Percentiles rank a stretch among this genome's conserved stretches.
Conservation (phyloP, 2,797 vertebrate species). For the Craterocephalus amniculus region DNA sequence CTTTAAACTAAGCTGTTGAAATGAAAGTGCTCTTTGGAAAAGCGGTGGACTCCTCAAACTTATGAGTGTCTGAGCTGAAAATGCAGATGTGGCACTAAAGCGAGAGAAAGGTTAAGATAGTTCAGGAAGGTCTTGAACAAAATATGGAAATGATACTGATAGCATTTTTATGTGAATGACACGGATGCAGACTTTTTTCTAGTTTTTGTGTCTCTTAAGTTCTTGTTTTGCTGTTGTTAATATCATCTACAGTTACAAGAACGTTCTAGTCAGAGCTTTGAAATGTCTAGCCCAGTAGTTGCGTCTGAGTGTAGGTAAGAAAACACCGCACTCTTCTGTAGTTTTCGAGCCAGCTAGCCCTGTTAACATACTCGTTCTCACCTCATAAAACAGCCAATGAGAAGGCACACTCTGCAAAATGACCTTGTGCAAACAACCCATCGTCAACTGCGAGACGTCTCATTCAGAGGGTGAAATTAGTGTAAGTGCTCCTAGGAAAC, state of each 20-base stretch:
- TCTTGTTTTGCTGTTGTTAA: slow-evolving; percentile 30
- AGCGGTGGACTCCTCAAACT: slow-evolving; percentile 35
- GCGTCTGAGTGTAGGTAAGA: slow-evolving; percentile 11
- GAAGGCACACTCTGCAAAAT: slow-evolving; percentile 18
- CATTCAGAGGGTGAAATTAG: not conserved
- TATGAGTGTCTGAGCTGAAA: slow-evolving; percentile 47
- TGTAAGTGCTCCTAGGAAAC: not conserved
- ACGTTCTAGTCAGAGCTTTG: not conserved
- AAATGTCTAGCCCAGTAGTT: slow-evolving; percentile 12
- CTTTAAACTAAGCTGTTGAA: slow-evolving; percentile 63
- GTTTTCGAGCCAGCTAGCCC: slow-evolving; percentile 26
- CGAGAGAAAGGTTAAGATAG: slow-evolving; percentile 38
- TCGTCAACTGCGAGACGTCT: slow-evolving; percentile 24
- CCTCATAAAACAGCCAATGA: slow-evolving; percentile 27
- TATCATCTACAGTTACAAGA: slow-evolving; percentile 19
- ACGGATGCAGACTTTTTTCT: no score
- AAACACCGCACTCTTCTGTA: slow-evolving; percentile 39
- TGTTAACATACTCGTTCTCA: slow-evolving; percentile 31
- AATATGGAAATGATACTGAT: not conserved
- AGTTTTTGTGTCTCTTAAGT: not conserved
- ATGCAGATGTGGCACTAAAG: slow-evolving; percentile 53
- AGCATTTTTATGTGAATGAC: slow-evolving; percentile 5
- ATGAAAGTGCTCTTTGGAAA: slow-evolving; percentile 64
- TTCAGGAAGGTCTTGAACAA: slow-evolving; percentile 24
- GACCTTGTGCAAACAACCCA: slow-evolving; percentile 14